These are phyloP conservation scores for Apamea anceps DNA, from an alignment of 2,888 invertebrate genomes.

Conservation along the genomic window DNA sequence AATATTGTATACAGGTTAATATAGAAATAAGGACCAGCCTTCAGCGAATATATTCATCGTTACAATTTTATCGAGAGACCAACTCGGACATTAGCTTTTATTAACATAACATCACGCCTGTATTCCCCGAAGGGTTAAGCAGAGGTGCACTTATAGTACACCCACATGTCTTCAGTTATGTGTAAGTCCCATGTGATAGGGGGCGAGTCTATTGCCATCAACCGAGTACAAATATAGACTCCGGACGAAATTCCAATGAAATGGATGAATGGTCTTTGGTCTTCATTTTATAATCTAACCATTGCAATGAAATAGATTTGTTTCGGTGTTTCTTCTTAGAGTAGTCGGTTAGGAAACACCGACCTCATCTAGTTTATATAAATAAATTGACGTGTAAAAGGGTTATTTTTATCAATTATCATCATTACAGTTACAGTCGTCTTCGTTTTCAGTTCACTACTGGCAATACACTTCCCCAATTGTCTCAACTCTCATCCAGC, in stretches of 20 bases:
- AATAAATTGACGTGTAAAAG: background rate
- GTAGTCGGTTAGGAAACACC: no score
- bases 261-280: background rate
- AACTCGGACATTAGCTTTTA: background rate
- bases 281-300: background rate
- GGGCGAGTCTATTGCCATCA: no score
- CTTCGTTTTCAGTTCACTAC: no score
- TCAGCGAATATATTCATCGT: background rate
- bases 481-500: background rate
- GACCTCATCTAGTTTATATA: no score
- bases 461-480: background rate
- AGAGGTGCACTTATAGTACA: background rate
- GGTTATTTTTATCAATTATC: background rate
- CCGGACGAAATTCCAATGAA: background rate
- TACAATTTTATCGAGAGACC: background rate
- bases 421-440: no score
- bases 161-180: background rate
- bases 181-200: background rate
- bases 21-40: background rate
- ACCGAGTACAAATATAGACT: background rate
- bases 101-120: background rate
- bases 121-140: background rate
- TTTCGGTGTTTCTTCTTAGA: background rate
- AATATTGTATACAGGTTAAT: background rate
- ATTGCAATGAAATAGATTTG: background rate